phyloP scores from a whole-genome alignment of 2,797 vertebrate genomes.

The Micromesistius poutassou region DNA sequence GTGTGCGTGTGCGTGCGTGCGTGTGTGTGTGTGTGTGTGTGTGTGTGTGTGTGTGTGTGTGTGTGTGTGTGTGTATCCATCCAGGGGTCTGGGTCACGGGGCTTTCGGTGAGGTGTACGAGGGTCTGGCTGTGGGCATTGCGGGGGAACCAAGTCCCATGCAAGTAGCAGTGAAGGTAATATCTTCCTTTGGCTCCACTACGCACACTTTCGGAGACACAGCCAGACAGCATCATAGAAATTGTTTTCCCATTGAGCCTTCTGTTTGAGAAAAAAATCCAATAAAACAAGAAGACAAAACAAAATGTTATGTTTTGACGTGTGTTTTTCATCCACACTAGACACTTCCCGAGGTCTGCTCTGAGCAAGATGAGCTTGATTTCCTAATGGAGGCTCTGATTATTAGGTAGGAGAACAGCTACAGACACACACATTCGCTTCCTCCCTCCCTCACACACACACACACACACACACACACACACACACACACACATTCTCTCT shows the following conservation, averaged over 20 bases:
- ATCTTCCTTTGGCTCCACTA: not conserved
- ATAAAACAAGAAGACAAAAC: not conserved
- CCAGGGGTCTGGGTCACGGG: slow-evolving; percentile 94
- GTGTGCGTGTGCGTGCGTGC: too few relatives aligned
- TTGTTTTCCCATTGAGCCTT: not conserved
- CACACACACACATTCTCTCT: too few relatives aligned
- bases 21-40: too few relatives aligned
- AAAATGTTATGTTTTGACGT: not conserved
- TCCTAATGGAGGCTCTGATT: slow-evolving; percentile 98
- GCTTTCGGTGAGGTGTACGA: slow-evolving; percentile 99
- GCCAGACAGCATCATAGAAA: not conserved
- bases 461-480: not conserved
- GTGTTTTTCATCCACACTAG: slow-evolving; percentile 58
- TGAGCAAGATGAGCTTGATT: slow-evolving; percentile 96
- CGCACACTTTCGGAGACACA: not conserved
- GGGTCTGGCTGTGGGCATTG: slow-evolving; percentile 89
- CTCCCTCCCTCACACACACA: too few relatives aligned
- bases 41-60: not conserved
- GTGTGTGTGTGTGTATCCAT: slow-evolving; percentile 15
- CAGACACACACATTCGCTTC: not conserved
- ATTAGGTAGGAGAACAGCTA: slow-evolving; percentile 81
- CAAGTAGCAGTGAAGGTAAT: slow-evolving; percentile 97
- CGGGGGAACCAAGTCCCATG: slow-evolving; percentile 89
- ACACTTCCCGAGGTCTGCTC: slow-evolving; percentile 97
- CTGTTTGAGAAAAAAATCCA: not conserved